Evolutionary conservation across 1,140 invertebrate species (phyloP).

Genomic region (Chlorops oryzae): DNA sequence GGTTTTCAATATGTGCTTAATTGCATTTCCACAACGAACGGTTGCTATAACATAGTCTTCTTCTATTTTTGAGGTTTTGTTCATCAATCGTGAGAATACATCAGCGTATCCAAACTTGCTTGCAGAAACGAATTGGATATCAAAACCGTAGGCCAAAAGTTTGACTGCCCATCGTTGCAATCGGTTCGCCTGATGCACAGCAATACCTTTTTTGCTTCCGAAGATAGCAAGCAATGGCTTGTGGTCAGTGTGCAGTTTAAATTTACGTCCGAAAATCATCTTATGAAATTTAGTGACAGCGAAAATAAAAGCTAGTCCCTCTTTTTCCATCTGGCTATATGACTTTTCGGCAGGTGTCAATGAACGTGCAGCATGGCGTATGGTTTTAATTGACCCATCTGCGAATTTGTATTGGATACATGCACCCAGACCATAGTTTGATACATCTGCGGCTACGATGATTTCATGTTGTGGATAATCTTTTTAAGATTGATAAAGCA

Average conservation of each 20-base stretch:
- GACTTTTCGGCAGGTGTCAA: constrained; percentile 42
- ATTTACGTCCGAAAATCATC: constrained; percentile 34
- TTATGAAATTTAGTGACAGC: constrained; percentile 39
- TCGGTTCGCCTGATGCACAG: constrained; percentile 1
- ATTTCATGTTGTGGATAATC: constrained; percentile 11
- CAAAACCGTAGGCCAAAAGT: constrained; percentile 19
- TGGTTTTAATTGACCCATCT: constrained; percentile 28
- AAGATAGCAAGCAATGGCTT: constrained; percentile 7
- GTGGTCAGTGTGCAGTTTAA: constrained; percentile 26
- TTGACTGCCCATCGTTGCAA: constrained; percentile 12
- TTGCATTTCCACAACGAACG: too few species aligned
- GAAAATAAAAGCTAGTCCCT: constrained; percentile 48
- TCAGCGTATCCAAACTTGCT: constrained; percentile 25
- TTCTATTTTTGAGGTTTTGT: too few species aligned
- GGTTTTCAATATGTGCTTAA: too few species aligned
- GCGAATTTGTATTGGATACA: constrained; percentile 28
- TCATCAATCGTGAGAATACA: too few species aligned
- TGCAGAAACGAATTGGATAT: constrained; percentile 20
- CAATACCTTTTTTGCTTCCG: constrained; percentile 7
- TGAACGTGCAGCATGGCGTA: constrained; percentile 38
- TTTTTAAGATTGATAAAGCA: constrained; percentile 5
- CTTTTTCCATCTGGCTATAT: constrained; percentile 49
- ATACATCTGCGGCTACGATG: constrained; percentile 12
- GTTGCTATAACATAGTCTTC: too few species aligned
- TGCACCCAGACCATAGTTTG: constrained; percentile 16